These are phyloP conservation scores for Macaria liturata DNA, from an alignment of 2,888 invertebrate genomes.

Conservation along the genomic window DNA sequence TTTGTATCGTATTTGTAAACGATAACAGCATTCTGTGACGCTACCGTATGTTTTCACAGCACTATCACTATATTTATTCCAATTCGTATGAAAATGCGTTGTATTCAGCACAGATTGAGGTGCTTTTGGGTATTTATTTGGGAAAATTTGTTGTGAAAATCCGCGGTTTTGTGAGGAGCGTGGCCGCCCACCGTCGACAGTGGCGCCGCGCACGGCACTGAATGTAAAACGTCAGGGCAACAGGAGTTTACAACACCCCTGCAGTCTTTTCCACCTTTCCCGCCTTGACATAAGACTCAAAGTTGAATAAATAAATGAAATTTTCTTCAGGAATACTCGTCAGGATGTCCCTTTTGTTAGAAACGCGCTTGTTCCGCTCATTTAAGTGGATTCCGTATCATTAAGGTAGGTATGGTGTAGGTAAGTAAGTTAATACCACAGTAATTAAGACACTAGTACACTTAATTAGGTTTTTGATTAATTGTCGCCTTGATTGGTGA, in stretches of 20 bases:
- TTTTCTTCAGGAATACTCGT: slow-evolving; percentile 44
- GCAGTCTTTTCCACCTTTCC: slow-evolving; percentile 37
- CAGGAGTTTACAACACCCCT: slow-evolving; percentile 49
- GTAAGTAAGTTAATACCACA: slow-evolving; percentile 24
- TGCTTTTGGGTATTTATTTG: slow-evolving; percentile 38
- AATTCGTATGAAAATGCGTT: not conserved
- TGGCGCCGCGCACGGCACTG: slow-evolving; percentile 81
- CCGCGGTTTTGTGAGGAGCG: slow-evolving; percentile 58
- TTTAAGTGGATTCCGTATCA: slow-evolving; percentile 65
- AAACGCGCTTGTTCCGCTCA: slow-evolving; percentile 62
- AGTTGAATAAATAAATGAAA: slow-evolving; percentile 28
- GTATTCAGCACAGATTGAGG: slow-evolving; percentile 7
- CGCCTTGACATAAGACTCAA: slow-evolving; percentile 36
- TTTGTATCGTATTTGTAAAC: slow-evolving; percentile 66
- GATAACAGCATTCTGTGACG: slow-evolving; percentile 37
- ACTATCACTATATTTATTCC: slow-evolving; percentile 22
- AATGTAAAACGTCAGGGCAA: slow-evolving; percentile 60
- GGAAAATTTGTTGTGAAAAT: slow-evolving; percentile 42
- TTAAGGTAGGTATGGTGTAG: slow-evolving; percentile 45
- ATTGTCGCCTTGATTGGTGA: not conserved
- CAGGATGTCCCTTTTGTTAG: slow-evolving; percentile 76
- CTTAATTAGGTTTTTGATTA: slow-evolving; percentile 4
- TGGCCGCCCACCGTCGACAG: slow-evolving; percentile 72
- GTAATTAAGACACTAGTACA: slow-evolving; percentile 12
- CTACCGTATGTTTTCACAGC: slow-evolving; percentile 18